phyloP scores from a whole-genome alignment of 2,888 invertebrate genomes.

The Cremastinae sp. region DNA sequence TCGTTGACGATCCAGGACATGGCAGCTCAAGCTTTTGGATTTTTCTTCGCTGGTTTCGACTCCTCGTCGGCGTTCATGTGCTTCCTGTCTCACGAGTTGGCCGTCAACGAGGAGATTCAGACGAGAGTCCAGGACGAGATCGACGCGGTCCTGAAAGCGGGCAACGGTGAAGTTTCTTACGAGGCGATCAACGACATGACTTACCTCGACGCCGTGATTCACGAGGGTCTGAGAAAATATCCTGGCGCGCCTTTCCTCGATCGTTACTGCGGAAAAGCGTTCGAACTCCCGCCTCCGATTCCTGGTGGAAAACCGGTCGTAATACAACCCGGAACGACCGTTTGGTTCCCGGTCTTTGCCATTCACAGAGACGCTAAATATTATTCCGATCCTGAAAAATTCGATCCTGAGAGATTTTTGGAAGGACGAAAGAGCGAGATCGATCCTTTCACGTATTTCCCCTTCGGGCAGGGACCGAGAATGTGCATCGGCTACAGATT shows the following conservation, averaged over 20 bases:
- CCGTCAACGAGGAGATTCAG: constrained; percentile 79
- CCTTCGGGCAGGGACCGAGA: constrained; percentile 75
- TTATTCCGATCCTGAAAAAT: constrained; percentile 75
- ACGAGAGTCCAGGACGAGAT: constrained; percentile 76
- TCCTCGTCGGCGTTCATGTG: constrained; percentile 66
- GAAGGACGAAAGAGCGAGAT: neutral
- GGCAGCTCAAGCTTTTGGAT: constrained; percentile 78
- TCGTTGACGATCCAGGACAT: constrained; percentile 71
- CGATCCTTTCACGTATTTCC: constrained; percentile 10
- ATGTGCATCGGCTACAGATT: constrained; percentile 74
- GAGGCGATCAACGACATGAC: too few relatives aligned
- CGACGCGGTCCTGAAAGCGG: constrained; percentile 62
- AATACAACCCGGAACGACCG: constrained; percentile 69
- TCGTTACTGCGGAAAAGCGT: constrained; percentile 71
- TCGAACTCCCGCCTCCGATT: constrained; percentile 69
- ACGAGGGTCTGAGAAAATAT: constrained; percentile 48
- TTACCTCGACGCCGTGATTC: too few relatives aligned
- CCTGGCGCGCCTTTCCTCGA: constrained; percentile 68
- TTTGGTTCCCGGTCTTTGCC: constrained; percentile 71
- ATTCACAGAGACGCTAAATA: constrained; percentile 59
- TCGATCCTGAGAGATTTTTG: constrained; percentile 75
- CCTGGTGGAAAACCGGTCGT: constrained; percentile 59
- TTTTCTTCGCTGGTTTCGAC: constrained; percentile 72
- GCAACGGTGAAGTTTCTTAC: too few relatives aligned
- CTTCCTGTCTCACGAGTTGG: constrained; percentile 67